A percentile compares a stretch with the other conserved stretches of the same genome.
Conservation (phyloP, 2,888 invertebrate genomes). For the Sarcophaga caerulescens region DNA sequence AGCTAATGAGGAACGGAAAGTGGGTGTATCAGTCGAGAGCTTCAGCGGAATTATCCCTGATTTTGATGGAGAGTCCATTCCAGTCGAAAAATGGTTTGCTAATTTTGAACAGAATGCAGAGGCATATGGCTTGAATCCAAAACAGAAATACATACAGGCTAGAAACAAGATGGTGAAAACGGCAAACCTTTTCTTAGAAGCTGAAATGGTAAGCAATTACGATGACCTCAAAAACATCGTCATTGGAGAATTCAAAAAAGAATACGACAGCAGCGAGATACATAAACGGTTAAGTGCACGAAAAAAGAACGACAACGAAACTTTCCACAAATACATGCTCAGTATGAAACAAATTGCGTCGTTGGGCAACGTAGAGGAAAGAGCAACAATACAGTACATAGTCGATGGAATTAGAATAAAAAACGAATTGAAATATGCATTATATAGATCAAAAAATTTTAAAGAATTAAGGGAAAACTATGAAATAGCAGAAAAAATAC, state of each 20-base stretch:
- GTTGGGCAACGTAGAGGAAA: slow-evolving; percentile 33
- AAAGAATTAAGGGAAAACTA: slow-evolving; percentile 57
- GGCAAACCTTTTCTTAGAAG: slow-evolving; percentile 62
- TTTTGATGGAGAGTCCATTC: slow-evolving; percentile 47
- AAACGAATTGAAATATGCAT: slow-evolving; percentile 45
- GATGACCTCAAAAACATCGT: not conserved
- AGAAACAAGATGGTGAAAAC: slow-evolving; percentile 59
- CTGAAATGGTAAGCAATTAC: slow-evolving; percentile 42
- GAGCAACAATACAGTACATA: slow-evolving; percentile 25
- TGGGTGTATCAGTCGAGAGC: not conserved
- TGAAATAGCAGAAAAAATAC: slow-evolving; percentile 44
- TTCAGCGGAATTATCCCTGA: slow-evolving; percentile 40
- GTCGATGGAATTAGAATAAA: slow-evolving; percentile 53
- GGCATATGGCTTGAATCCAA: slow-evolving; percentile 44
- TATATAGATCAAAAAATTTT: slow-evolving; percentile 46
- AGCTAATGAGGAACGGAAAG: not conserved
- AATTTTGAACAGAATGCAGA: slow-evolving; percentile 49
- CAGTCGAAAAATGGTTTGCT: slow-evolving; percentile 30
- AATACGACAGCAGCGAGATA: slow-evolving; percentile 47
- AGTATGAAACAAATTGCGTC: slow-evolving; percentile 57
- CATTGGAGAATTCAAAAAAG: slow-evolving; percentile 45
- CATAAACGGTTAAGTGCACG: slow-evolving; percentile 52
- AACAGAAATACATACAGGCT: slow-evolving; percentile 65
- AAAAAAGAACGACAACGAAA: slow-evolving; percentile 49
- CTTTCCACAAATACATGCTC: slow-evolving; percentile 55